Evolutionary conservation across 2,797 vertebrate genomes (phyloP).

Genomic region (Xyrichtys novacula): DNA sequence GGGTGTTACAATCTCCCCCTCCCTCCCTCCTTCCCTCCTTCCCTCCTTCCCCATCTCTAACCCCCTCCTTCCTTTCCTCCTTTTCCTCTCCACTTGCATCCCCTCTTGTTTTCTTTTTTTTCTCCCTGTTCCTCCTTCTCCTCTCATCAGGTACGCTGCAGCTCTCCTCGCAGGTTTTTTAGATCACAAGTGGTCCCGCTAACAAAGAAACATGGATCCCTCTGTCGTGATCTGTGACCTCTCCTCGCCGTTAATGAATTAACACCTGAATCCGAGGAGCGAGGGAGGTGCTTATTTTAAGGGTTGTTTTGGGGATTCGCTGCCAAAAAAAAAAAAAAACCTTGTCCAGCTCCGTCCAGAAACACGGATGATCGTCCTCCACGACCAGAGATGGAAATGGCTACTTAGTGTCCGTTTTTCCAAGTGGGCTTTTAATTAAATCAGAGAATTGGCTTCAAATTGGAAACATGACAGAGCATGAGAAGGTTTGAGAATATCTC

Average conservation of each 20-base stretch:
- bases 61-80: constrained; percentile 48
- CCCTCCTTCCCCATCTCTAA: constrained; percentile 31
- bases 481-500: constrained; percentile 82
- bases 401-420: constrained; percentile 78
- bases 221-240: constrained; percentile 49
- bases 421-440: constrained; percentile 83
- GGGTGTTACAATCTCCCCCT: constrained; percentile 78
- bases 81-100: constrained; percentile 57
- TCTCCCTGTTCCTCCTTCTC: constrained; percentile 18
- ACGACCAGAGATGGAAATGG: constrained; percentile 64
- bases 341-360: constrained; percentile 41
- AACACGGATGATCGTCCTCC: constrained; percentile 55
- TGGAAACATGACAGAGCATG: constrained; percentile 80
- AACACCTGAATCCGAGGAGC: constrained; percentile 11
- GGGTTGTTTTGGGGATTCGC: not conserved
- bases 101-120: constrained; percentile 25
- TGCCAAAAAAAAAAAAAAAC: constrained; percentile 33
- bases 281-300: constrained; percentile 2
- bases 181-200: constrained; percentile 63
- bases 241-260: constrained; percentile 37
- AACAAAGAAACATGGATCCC: constrained; percentile 81
- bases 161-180: constrained; percentile 74
- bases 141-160: constrained; percentile 63
- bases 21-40: constrained; percentile 50
- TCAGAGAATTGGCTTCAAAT: constrained; percentile 77